A percentile compares a stretch with the other conserved stretches of the same genome.
Conservation (phyloP, 1,140 invertebrate species). For the Drosophila lacteicornis region DNA sequence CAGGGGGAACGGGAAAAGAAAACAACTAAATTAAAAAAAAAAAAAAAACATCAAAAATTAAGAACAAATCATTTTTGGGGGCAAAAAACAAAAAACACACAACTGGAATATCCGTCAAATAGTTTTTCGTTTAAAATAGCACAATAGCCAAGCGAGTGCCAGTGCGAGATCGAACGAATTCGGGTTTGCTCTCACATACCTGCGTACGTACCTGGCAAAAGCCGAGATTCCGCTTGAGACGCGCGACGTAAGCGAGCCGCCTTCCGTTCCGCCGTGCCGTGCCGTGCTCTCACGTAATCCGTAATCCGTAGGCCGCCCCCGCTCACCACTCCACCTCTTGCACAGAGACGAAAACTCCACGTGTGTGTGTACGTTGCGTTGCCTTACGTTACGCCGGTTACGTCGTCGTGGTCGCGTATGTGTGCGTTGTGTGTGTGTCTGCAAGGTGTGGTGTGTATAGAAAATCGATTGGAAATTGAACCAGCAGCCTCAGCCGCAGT, state of each 20-base stretch:
- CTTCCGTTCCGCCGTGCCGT: neutral
- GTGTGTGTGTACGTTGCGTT: constrained; percentile 36
- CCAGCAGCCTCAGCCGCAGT: constrained; percentile 27
- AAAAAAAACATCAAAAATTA: neutral
- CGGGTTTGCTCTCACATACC: neutral
- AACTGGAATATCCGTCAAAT: constrained; percentile 1
- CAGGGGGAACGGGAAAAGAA: neutral
- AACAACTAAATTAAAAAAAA: neutral
- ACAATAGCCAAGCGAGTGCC: neutral
- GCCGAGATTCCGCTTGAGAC: constrained; percentile 5
- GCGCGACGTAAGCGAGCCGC: constrained; percentile 8
- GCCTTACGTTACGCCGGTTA: constrained; percentile 42
- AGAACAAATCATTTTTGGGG: neutral
- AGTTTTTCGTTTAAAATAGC: constrained; percentile 2
- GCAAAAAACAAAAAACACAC: neutral
- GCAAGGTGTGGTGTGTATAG: constrained; percentile 79
- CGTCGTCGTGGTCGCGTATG: constrained; percentile 31
- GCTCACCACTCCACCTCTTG: neutral
- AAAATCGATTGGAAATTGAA: constrained; percentile 76
- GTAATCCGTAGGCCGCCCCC: constrained; percentile 9
- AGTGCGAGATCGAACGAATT: constrained; percentile 6
- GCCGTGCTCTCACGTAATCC: constrained; percentile 30
- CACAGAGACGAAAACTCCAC: constrained; percentile 13
- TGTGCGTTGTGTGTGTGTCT: constrained; percentile 30
- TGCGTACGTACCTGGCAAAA: constrained; percentile 11